Percentiles rank a stretch among this genome's conserved stretches.
Evolutionary conservation across 2,797 vertebrate genomes (phyloP).

Genomic region (Poeciliopsis presidionis): DNA sequence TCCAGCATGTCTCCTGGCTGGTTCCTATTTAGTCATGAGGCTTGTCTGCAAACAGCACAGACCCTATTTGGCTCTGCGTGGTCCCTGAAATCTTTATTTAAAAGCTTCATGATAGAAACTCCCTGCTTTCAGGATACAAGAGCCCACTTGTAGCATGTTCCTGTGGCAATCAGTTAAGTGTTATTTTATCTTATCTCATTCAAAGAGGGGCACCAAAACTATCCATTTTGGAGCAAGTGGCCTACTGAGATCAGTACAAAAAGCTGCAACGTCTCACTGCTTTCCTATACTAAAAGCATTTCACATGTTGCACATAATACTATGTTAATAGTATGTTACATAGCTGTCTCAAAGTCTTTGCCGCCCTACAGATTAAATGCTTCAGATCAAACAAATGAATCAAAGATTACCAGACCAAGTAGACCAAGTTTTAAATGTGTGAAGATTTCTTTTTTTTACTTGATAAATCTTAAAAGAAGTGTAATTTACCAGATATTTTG

Average conservation of each 20-base stretch:
- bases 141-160: slow-evolving; percentile 7
- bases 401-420: not conserved
- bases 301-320: not conserved
- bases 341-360: not conserved
- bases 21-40: slow-evolving; percentile 35
- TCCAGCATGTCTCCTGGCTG: slow-evolving; percentile 66
- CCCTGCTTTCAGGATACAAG: slow-evolving; percentile 1
- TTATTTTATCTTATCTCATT: slow-evolving; percentile 51
- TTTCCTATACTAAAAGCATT: not conserved
- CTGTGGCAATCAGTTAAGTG: slow-evolving; percentile 19
- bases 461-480: not conserved
- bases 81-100: slow-evolving; percentile 1
- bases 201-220: slow-evolving; percentile 5
- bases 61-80: not conserved
- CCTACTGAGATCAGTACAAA: not conserved
- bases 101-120: not conserved
- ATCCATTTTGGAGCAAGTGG: slow-evolving; percentile 11
- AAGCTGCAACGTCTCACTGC: not conserved
- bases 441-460: not conserved
- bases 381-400: not conserved
- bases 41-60: slow-evolving; percentile 3
- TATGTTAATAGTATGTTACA: not conserved
- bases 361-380: not conserved
- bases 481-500: not conserved
- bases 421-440: not conserved